Base-by-base conservation (phyloP, 2,113 vertebrate species). In the Corythaeola cristata region DNA sequence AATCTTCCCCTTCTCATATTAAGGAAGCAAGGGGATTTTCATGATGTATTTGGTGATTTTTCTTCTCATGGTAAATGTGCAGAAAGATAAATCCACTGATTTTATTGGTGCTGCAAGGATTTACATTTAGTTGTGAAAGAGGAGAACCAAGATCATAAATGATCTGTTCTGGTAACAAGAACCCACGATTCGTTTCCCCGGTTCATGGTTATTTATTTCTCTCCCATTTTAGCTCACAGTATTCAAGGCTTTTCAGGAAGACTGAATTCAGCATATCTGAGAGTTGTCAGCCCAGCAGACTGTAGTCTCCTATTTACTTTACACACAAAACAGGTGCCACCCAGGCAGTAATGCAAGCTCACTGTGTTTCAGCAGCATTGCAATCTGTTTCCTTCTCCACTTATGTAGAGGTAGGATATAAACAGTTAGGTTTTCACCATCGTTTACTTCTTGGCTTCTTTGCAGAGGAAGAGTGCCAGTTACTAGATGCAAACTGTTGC, bases 401-500 rank as follows among this genome's bases (percentile, higher is more conserved):
- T 92, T 69, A 7, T 16, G 66, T 53, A 62, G 93, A 95, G 94
- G 91, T 93, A 95, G 84, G 74, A 52, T 47, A 83, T 53, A 95
- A 96, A 93, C 93, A 91, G 74, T 56, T 97, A 32, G 2, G 59
- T 79, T 95, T 91, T 91, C 59, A 52, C 23, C 5, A 89, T 89
- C 66, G 15, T 91, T 95, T 97, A 79, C 78, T 95, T 83, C 45
- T 95, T 96, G 97, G 89, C 93, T 95, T 50, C 93, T 88, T 68
- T 30, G 81, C 89, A 89, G 71, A 69, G 91, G 77, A 91, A 96
- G 89, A 45, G 37, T 95, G 95, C 96, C 96, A 96, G 94, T 88
- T 95, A 91, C 77, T 80, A 85, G 89, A 91, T 4, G 15, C 92
- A 97, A 92, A 97, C 94, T 94, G 95, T 97, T 96, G 94, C 95